Percentiles rank a stretch among this genome's conserved stretches.
These are phyloP conservation scores for Apodemia zela DNA, from an alignment of 2,888 invertebrate species.

Conservation along the genomic window DNA sequence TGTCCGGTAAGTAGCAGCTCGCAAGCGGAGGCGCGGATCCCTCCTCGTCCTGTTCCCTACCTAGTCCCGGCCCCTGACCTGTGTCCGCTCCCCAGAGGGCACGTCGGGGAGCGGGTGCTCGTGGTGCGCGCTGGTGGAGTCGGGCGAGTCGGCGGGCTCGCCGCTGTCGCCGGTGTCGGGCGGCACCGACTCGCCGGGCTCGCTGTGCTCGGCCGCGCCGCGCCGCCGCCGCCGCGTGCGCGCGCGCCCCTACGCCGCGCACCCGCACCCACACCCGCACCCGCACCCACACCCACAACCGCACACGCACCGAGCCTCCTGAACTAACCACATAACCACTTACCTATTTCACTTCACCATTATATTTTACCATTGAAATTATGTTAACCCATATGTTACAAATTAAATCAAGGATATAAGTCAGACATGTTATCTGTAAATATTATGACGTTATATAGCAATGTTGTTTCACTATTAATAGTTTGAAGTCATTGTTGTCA, in stretches of 20 bases:
- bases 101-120: conserved; percentile 57
- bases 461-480: neutral
- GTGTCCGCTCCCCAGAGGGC: conserved; percentile 48
- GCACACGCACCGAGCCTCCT: conserved; percentile 15
- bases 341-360: neutral
- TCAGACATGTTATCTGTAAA: neutral
- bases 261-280: conserved; percentile 31
- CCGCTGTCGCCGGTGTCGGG: conserved; percentile 34
- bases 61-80: conserved; percentile 29
- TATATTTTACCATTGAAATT: too few relatives aligned
- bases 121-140: conserved; percentile 50
- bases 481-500: neutral
- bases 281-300: too few relatives aligned
- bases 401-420: neutral
- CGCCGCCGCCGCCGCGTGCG: conserved; percentile 36
- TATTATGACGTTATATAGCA: neutral
- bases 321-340: neutral
- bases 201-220: conserved; percentile 30
- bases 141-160: conserved; percentile 32
- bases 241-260: conserved; percentile 6
- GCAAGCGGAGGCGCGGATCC: too few relatives aligned
- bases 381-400: neutral
- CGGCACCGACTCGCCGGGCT: conserved; percentile 31
- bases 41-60: conserved; percentile 22
- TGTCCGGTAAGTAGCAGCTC: conserved; percentile 82